These are phyloP conservation scores for Centropyge bicolor DNA, from an alignment of 2,797 vertebrate species.

Conservation along the genomic window DNA sequence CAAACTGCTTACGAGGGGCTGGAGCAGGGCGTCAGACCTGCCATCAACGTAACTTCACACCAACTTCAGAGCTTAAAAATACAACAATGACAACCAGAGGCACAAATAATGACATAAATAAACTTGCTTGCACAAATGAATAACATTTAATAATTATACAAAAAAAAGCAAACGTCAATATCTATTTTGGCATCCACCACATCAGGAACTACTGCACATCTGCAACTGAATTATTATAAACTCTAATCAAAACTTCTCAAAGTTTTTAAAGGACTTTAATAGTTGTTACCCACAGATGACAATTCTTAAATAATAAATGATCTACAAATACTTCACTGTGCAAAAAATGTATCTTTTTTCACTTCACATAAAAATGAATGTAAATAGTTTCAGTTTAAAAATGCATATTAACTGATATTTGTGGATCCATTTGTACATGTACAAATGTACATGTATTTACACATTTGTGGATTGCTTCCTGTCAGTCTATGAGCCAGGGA, in stretches of 20 bases:
- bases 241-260: not conserved
- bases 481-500: too few species aligned
- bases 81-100: not conserved
- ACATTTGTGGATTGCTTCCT: too few species aligned
- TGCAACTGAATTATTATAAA: not conserved
- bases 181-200: not conserved
- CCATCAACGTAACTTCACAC: constrained; percentile 36
- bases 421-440: too few species aligned
- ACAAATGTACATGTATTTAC: too few species aligned
- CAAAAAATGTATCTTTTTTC: too few species aligned
- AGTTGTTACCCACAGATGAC: not conserved
- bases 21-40: constrained; percentile 18
- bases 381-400: too few species aligned
- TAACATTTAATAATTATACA: constrained; percentile 16
- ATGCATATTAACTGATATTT: too few species aligned
- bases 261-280: not conserved
- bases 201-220: not conserved
- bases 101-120: constrained; percentile 24
- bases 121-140: not conserved
- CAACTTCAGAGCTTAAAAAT: constrained; percentile 9
- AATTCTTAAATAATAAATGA: too few species aligned
- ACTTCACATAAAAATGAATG: too few species aligned
- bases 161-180: not conserved
- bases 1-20: constrained; percentile 25
- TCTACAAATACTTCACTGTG: too few species aligned